Evolutionary conservation across 2,888 invertebrate genomes (phyloP).

Genomic region (Drosophila infuscata): DNA sequence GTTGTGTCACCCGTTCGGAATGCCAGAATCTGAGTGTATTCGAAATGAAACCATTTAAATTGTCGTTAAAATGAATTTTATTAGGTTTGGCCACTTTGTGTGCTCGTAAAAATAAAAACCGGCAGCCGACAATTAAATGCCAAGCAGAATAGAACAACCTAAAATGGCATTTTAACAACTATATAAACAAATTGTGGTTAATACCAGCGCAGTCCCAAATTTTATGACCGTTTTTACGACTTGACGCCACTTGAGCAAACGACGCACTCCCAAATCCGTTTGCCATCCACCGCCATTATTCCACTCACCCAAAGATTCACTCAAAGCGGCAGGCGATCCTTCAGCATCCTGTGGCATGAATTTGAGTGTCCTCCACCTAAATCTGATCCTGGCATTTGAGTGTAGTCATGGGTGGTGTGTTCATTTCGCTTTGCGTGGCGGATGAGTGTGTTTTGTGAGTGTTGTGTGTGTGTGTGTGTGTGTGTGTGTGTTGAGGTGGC

Average conservation of each 20-base stretch:
- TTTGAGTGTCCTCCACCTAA: conserved; percentile 43
- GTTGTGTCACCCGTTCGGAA: conserved; percentile 16
- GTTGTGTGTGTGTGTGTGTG: conserved; percentile 22
- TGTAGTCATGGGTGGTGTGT: conserved; percentile 31
- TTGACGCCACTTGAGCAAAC: conserved; percentile 82
- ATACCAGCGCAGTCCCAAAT: conserved; percentile 57
- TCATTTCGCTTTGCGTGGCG: conserved; percentile 37
- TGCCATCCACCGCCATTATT: conserved; percentile 9
- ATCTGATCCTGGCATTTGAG: conserved; percentile 37
- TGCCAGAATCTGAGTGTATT: conserved; percentile 11
- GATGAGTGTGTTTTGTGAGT: conserved; percentile 17
- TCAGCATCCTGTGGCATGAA: conserved; percentile 25
- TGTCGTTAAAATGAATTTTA: conserved; percentile 80
- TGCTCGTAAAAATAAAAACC: conserved; percentile 76
- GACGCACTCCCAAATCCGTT: conserved; percentile 34
- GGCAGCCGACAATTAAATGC: conserved; percentile 76
- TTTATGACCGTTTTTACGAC: conserved; percentile 84
- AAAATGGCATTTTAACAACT: conserved; percentile 79
- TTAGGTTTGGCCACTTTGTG: conserved; percentile 68
- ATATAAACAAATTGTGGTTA: conserved; percentile 82
- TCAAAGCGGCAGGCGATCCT: conserved; percentile 55
- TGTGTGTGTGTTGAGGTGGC: conserved; percentile 18
- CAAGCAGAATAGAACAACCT: conserved; percentile 72
- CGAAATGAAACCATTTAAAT: conserved; percentile 76
- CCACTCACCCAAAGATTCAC: conserved; percentile 47